These are phyloP conservation scores for Saiga tatarica DNA, from an alignment of 2,113 vertebrate genomes.

Conservation along the genomic window DNA sequence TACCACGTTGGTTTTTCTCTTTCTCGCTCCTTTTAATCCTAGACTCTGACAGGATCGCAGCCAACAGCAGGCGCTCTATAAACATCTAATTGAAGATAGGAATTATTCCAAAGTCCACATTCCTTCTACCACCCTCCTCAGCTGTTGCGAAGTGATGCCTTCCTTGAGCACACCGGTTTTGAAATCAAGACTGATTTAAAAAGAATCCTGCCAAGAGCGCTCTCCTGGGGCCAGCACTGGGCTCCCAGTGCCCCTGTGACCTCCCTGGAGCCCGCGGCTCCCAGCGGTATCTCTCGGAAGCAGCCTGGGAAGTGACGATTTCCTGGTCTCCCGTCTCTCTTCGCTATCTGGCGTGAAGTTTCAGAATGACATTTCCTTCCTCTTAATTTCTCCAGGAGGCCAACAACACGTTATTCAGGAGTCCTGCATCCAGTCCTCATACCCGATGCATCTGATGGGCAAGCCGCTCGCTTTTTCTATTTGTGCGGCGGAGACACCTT, in stretches of 20 bases:
- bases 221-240: conserved; percentile 22
- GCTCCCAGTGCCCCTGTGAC: conserved; percentile 38
- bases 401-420: conserved; percentile 75
- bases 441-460: conserved; percentile 74
- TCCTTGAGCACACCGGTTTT: not conserved
- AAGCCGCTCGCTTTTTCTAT: conserved; percentile 71
- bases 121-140: not conserved
- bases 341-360: conserved; percentile 60
- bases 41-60: not conserved
- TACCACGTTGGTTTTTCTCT: not conserved
- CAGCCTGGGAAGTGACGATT: conserved; percentile 78
- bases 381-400: conserved; percentile 75
- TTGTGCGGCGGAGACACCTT: conserved; percentile 72
- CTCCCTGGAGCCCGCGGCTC: conserved; percentile 4
- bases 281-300: conserved; percentile 81
- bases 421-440: conserved; percentile 73
- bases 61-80: not conserved
- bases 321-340: conserved; percentile 72
- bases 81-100: not conserved
- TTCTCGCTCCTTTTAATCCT: not conserved
- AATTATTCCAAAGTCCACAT: not conserved
- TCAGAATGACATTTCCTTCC: conserved; percentile 83
- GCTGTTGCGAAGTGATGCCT: not conserved
- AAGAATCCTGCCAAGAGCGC: not conserved
- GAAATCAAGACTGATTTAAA: conserved; percentile 37